These are phyloP conservation scores for Equus przewalskii DNA, from an alignment of 2,113 vertebrate species.

Conservation along the genomic window DNA sequence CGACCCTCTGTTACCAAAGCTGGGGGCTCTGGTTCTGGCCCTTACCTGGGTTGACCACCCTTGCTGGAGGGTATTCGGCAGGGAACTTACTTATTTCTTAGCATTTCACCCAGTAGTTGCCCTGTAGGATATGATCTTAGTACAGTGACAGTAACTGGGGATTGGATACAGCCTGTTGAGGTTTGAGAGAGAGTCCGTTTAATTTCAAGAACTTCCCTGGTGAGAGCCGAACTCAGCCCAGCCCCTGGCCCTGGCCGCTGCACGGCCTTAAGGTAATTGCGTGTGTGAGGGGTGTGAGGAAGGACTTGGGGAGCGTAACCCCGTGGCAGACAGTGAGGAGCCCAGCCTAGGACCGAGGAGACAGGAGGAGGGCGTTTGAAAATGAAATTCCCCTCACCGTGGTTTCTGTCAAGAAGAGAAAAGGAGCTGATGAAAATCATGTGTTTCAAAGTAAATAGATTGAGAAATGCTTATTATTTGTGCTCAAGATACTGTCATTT, in stretches of 20 bases:
- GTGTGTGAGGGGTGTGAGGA: fast-evolving
- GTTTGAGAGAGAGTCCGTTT: background rate
- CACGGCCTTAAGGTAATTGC: background rate
- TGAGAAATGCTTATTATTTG: background rate
- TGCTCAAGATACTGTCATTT: background rate
- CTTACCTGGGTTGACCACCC: background rate
- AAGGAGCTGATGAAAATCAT: background rate
- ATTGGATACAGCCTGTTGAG: background rate
- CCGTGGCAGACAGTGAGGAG: background rate
- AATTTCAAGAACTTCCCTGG: background rate
- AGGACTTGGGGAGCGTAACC: background rate
- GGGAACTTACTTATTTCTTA: background rate
- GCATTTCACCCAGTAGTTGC: fast-evolving
- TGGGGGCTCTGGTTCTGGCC: background rate
- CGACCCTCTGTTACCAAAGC: background rate
- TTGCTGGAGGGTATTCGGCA: background rate
- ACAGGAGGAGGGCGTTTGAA: background rate
- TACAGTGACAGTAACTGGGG: background rate
- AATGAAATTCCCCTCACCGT: too few species aligned
- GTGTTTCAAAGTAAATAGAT: background rate
- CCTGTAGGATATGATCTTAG: fast-evolving
- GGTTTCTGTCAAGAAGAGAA: background rate
- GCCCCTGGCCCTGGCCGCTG: background rate
- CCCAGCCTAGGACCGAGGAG: background rate
- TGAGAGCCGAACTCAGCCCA: background rate